Evolutionary conservation across 2,888 invertebrate genomes (phyloP), one percentile per base, ranked within the genome.

Genomic region (Urechis unicinctus): DNA sequence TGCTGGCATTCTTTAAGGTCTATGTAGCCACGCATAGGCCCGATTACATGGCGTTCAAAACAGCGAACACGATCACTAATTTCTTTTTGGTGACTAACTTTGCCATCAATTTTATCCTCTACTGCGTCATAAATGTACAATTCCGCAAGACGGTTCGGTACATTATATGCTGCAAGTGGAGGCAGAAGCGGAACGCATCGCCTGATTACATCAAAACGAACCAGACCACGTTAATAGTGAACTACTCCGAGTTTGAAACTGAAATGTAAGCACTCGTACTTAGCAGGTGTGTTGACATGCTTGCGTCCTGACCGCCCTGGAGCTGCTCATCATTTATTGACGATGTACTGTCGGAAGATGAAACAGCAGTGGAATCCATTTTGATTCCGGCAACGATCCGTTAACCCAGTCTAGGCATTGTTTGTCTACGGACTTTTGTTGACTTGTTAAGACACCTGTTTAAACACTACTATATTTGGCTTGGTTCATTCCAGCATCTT

Each of bases 1-100:
- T 72, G n/a, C 68, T 72, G 17, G 66, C 36, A 17, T 36, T 36
- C 36, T 36, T 36, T 17, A 36, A 36, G 36, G n/a, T n/a, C n/a
- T n/a, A n/a, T n/a, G n/a, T n/a, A n/a, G n/a, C n/a, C n/a, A 17
- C 9, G 9, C 9, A 36, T 36, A 13, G 9, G 9, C 36, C 36
- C 36, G 17, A 17, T 17, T 36, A 36, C 36, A 9, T 17, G 9
- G 9, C 17, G 36, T 36, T 13, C 36, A 36, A 13, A 17, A 36
- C 36, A 9, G 17, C 17, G 36, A 36, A 13, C 36, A 36, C 36
- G 9, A 13, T 17, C 9, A 17, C 36, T 9, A 36, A 36, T 36
- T 36, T 36, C 9, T 17, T 36, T 9, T 36, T 36, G 36, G 9
- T 17, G 9, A 36, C 17, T 17, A 36, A 36, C 36, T 36, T 13